phyloP scores from a whole-genome alignment of 2,113 vertebrate genomes.

The Pluvialis apricaria region DNA sequence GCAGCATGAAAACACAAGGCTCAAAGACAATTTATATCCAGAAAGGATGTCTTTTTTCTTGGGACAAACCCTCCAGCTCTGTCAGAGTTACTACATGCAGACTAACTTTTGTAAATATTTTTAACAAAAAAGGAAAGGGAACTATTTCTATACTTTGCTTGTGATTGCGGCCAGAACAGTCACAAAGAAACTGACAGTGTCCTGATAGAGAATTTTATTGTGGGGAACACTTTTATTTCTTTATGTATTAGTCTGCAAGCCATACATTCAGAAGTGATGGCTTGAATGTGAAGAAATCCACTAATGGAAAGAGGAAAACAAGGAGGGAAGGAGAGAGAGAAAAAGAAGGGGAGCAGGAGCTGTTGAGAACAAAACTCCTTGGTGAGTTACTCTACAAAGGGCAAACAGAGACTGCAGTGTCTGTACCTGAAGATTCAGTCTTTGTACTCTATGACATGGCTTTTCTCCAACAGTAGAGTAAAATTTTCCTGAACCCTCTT shows the following conservation, averaged over 20 bases:
- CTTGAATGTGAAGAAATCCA: not conserved
- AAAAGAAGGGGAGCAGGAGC: not conserved
- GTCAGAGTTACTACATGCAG: not conserved
- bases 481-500: not conserved
- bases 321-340: not conserved
- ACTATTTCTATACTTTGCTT: not conserved
- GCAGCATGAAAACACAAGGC: not conserved
- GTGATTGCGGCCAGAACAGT: not conserved
- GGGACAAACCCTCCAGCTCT: not conserved
- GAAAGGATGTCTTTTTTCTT: not conserved
- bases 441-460: not conserved
- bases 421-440: not conserved
- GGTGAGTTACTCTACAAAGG: not conserved
- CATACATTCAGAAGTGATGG: not conserved
- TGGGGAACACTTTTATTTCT: not conserved
- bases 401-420: not conserved
- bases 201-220: not conserved
- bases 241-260: not conserved
- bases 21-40: not conserved
- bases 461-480: not conserved
- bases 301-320: not conserved
- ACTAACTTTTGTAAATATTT: not conserved
- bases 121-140: not conserved
- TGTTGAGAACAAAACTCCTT: not conserved
- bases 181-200: not conserved